Conservation (phyloP, 23 tunicate genomes). For the Diplosoma virens region DNA sequence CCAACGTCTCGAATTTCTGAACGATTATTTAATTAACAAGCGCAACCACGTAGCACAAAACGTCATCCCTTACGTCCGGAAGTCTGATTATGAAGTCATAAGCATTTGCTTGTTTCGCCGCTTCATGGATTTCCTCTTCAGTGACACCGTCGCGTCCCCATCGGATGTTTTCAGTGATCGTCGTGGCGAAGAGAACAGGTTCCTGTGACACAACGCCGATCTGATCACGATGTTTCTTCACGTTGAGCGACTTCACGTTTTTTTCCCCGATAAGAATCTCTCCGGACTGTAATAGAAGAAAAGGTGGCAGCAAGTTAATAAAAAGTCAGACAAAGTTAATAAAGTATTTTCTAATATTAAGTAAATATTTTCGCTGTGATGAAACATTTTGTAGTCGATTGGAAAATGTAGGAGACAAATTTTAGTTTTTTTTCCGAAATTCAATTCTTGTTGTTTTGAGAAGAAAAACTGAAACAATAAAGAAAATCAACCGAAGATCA, state of each 20-base stretch:
- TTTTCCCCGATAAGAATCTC: slow-evolving; percentile 44
- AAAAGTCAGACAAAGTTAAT: too few relatives aligned
- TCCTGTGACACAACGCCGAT: slow-evolving; percentile 97
- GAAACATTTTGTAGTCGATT: too few relatives aligned
- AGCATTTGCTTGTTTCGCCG: slow-evolving; percentile 97
- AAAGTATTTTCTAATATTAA: too few relatives aligned
- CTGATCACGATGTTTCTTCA: slow-evolving; percentile 45
- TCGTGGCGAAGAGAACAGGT: slow-evolving; percentile 83
- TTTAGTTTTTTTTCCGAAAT: too few relatives aligned
- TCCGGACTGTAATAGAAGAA: slow-evolving; percentile 67
- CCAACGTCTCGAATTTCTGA: slow-evolving; percentile 92
- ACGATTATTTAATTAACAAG: too few relatives aligned
- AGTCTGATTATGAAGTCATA: slow-evolving; percentile 80
- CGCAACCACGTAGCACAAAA: too few relatives aligned
- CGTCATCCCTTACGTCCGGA: slow-evolving; percentile 52
- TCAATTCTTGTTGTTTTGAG: too few relatives aligned
- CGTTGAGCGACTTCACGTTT: slow-evolving; percentile 45
- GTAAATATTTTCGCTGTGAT: too few relatives aligned
- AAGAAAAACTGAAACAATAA: too few relatives aligned
- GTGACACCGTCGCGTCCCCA: slow-evolving; percentile 96
- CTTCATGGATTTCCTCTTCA: slow-evolving; percentile 64
- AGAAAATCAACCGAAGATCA: too few relatives aligned
- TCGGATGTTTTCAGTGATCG: slow-evolving; percentile 85
- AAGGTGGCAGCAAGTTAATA: too few relatives aligned
- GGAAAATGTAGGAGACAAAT: too few relatives aligned